Conservation (phyloP, 2,888 invertebrate genomes). For the Bombyx huttoni region DNA sequence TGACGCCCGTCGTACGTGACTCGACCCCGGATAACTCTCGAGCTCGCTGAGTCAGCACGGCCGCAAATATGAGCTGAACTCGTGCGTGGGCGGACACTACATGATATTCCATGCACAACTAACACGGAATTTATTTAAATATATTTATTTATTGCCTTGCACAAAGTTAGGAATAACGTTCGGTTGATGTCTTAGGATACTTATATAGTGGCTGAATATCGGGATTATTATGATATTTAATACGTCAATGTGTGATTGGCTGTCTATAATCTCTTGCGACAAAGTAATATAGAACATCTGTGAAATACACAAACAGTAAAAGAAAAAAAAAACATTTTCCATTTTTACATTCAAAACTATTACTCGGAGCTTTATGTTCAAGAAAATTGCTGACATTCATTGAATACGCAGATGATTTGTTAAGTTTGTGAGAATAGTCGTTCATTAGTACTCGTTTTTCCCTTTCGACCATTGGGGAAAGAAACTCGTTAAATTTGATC, state of each 20-base stretch:
- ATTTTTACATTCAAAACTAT: neutral
- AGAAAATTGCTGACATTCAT: conserved; percentile 18
- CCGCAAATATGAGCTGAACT: conserved; percentile 19
- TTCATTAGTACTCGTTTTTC: conserved; percentile 25
- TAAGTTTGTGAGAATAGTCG: conserved; percentile 29
- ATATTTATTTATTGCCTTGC: neutral
- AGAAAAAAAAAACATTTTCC: neutral
- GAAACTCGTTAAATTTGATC: conserved; percentile 32
- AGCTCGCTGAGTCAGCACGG: conserved; percentile 28
- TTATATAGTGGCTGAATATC: too few species aligned
- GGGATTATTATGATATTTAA: too few species aligned
- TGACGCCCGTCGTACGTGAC: conserved; percentile 44
- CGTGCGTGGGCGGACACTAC: conserved; percentile 15
- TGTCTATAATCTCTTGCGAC: too few species aligned
- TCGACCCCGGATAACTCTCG: conserved; percentile 15
- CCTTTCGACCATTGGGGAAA: conserved; percentile 31
- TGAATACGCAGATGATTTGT: conserved; percentile 32
- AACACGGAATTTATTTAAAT: conserved; percentile 2
- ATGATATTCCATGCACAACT: conserved; percentile 21
- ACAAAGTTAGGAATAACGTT: too few species aligned
- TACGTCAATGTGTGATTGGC: too few species aligned
- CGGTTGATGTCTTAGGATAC: too few species aligned
- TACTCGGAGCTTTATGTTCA: conserved; percentile 16
- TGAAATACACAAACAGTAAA: too few species aligned
- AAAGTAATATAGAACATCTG: too few species aligned